Percentiles rank a stretch among this genome's conserved stretches.
phyloP scores from a whole-genome alignment of 2,797 vertebrate species.

The Sebastes ruberrimus region DNA sequence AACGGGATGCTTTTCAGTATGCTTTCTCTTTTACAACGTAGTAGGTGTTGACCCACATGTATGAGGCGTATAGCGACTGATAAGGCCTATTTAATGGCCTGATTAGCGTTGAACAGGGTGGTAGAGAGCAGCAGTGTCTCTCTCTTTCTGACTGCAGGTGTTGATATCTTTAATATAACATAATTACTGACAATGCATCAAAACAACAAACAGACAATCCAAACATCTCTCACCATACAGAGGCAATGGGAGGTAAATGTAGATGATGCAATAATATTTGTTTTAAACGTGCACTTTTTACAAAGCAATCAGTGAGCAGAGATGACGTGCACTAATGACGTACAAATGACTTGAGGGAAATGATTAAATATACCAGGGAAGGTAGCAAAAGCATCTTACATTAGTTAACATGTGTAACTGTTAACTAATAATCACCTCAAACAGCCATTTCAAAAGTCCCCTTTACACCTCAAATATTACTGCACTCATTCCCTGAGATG shows the following conservation, averaged over 20 bases:
- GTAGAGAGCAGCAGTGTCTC: no score
- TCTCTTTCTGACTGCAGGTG: background rate
- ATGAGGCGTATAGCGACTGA: no score
- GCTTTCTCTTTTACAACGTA: no score
- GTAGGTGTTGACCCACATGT: no score
- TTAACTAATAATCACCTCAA: background rate
- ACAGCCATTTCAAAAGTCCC: constrained; percentile 5
- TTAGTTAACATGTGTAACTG: background rate
- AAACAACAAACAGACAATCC: background rate
- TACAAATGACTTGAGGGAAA: constrained; percentile 15
- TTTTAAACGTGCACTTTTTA: constrained; percentile 5
- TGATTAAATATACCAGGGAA: background rate
- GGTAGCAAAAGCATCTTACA: constrained; percentile 31
- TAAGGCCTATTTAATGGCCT: no score
- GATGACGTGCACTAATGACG: constrained; percentile 32
- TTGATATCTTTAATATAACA: background rate
- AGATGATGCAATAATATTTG: background rate
- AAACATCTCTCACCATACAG: constrained; percentile 6
- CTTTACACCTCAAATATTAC: background rate
- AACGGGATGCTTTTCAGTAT: no score
- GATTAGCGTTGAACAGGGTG: no score
- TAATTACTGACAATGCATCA: constrained; percentile 31
- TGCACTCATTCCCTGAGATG: background rate
- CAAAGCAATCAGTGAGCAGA: background rate
- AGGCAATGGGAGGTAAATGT: background rate